Evolutionary conservation across 2,113 vertebrate species (phyloP).

Genomic region (Pteronura brasiliensis): DNA sequence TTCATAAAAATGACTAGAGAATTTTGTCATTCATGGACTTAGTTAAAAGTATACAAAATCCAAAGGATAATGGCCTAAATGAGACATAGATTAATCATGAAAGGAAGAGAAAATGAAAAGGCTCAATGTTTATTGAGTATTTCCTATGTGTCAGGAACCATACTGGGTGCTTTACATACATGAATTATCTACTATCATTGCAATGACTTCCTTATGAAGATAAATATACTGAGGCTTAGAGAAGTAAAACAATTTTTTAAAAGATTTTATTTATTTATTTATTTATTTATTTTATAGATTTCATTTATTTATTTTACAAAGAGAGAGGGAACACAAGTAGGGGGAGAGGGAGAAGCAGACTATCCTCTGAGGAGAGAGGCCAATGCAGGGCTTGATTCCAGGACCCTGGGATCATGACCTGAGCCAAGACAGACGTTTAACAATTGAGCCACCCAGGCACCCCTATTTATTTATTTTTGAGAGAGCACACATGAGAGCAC

Average conservation of each 20-base stretch:
- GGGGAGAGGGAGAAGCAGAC: too few species aligned
- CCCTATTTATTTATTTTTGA: too few species aligned
- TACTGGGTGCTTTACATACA: neutral
- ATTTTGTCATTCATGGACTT: neutral
- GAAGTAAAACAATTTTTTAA: neutral
- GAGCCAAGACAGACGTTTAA: too few species aligned
- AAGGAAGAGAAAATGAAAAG: neutral
- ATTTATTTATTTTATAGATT: too few species aligned
- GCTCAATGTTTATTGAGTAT: constrained; percentile 29
- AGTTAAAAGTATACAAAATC: neutral
- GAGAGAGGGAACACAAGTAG: too few species aligned
- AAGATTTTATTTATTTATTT: too few species aligned
- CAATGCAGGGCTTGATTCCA: too few species aligned
- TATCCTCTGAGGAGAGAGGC: too few species aligned
- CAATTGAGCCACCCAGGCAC: too few species aligned
- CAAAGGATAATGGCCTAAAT: neutral
- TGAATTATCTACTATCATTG: neutral
- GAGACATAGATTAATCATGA: constrained; percentile 3
- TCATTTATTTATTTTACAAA: too few species aligned
- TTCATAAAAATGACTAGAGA: neutral
- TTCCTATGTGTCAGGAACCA: neutral
- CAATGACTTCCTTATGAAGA: neutral
- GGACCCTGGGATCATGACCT: too few species aligned
- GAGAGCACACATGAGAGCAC: too few species aligned
- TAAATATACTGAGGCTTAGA: neutral